Base-by-base conservation (phyloP, 1,140 invertebrate species). In the Bombus superbus region DNA sequence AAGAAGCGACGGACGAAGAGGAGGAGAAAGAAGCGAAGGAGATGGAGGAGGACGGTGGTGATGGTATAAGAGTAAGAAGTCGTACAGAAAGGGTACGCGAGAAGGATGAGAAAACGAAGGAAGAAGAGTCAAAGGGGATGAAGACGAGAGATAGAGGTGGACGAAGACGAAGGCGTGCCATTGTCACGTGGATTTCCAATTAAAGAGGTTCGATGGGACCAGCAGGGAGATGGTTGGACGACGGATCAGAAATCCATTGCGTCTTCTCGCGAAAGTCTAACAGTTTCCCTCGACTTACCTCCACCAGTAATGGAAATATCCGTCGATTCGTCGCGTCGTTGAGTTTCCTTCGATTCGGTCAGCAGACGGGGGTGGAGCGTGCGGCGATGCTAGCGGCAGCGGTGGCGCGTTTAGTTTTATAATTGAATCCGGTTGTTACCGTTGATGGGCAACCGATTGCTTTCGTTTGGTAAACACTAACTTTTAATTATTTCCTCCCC, bases 381-480 rank as follows among this genome's bases (percentile, higher is more conserved):
- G 44, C 42, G 6, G 40, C 25, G 72, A 10, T 18, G 71, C 11
- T 38, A n/a, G 22, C 35, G 73, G 44, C 35, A 11, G 35, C 42
- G 77, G 59, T 64, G 69, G 62, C 68, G 74, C 86, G 86, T 91
- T 89, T 86, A 89, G 86, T 89, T 92, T 92, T 92, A 92, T 93
- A 93, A 92, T 92, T 90, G 92, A 92, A 91, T 93, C 89, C 90
- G 77, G 83, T 92, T 92, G 91, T 92, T 93, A 88, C 83, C 87
- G 81, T 75, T 90, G 92, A 92, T 92, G 87, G 89, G 86, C 87
- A 86, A 88, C 81, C 88, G 92, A 93, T 93, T 93, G 92, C 91
- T 93, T 92, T 91, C 92, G 92, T 91, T 93, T 91, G 89, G 91
- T 91, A 92, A 93, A 93, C 91, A 92, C 91, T 88, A 92, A 93